Percentiles rank a stretch among this genome's conserved stretches.
phyloP scores from a whole-genome alignment of 2,888 invertebrate species.

The Lepeophtheirus nordmannii region DNA sequence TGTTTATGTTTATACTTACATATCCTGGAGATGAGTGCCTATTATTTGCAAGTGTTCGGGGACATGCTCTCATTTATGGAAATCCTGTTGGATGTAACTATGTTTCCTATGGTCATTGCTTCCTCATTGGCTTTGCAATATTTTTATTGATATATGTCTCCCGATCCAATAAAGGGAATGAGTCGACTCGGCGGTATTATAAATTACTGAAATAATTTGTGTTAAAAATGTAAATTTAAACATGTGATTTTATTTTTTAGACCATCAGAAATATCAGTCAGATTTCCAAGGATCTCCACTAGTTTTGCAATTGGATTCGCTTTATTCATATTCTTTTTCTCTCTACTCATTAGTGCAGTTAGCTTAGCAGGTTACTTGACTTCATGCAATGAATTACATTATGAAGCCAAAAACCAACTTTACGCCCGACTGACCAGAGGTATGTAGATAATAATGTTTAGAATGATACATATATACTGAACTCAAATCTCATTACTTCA shows the following conservation, averaged over 20 bases:
- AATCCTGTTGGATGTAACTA: slow-evolving; percentile 22
- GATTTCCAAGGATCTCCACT: background rate
- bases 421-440: slow-evolving; percentile 14
- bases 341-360: background rate
- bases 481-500: background rate
- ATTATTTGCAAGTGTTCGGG: slow-evolving; percentile 20
- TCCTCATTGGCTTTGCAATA: background rate
- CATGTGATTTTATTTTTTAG: background rate
- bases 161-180: no score
- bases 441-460: background rate
- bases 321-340: background rate
- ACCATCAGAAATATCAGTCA: background rate
- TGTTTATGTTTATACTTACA: slow-evolving; percentile 17
- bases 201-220: background rate
- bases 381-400: slow-evolving; percentile 16
- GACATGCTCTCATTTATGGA: slow-evolving; percentile 21
- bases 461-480: no score
- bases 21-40: slow-evolving; percentile 22
- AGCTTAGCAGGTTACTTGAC: slow-evolving; percentile 5
- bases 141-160: background rate
- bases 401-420: slow-evolving; percentile 11
- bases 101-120: slow-evolving; percentile 11
- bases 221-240: background rate
- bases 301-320: slow-evolving; percentile 1
- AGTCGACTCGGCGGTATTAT: background rate